phyloP scores from a whole-genome alignment of 2,113 vertebrate genomes.

The Procavia capensis region DNA sequence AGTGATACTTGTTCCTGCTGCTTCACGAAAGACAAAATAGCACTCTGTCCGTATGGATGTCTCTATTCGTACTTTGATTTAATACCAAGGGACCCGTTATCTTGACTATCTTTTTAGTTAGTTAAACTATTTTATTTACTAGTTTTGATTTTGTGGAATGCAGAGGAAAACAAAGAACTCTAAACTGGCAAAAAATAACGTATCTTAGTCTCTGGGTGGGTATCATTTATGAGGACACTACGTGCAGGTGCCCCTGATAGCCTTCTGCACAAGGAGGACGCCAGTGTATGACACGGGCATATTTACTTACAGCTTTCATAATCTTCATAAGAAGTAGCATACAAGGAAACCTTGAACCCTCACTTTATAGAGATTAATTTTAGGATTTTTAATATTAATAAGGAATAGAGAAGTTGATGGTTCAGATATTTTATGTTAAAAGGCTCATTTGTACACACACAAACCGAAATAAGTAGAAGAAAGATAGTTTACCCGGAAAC shows the following conservation, averaged over 20 bases:
- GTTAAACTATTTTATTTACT: not conserved
- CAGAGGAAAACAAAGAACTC: not conserved
- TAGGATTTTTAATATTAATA: conserved; percentile 82
- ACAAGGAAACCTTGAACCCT: conserved; percentile 56
- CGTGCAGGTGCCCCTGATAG: not conserved
- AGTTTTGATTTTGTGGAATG: not conserved
- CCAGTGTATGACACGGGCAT: not conserved
- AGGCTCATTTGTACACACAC: conserved; percentile 82
- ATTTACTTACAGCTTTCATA: not conserved
- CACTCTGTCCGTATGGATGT: not conserved
- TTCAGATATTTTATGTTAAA: conserved; percentile 81
- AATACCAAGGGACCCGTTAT: not conserved
- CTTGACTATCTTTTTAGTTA: not conserved
- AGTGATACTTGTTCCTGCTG: conserved; percentile 56
- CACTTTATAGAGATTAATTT: conserved; percentile 65
- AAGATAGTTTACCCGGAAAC: conserved; percentile 86
- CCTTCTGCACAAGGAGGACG: conserved; percentile 3
- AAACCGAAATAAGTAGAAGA: conserved; percentile 82
- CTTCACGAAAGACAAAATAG: conserved; percentile 52
- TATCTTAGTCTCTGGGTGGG: not conserved
- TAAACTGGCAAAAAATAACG: not conserved
- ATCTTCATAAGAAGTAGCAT: not conserved
- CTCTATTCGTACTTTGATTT: conserved; percentile 18
- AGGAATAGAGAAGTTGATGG: conserved; percentile 68
- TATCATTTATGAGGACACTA: not conserved